These are phyloP conservation scores for Agrypnia vestita DNA, from an alignment of 1,140 invertebrate species.

Conservation along the genomic window DNA sequence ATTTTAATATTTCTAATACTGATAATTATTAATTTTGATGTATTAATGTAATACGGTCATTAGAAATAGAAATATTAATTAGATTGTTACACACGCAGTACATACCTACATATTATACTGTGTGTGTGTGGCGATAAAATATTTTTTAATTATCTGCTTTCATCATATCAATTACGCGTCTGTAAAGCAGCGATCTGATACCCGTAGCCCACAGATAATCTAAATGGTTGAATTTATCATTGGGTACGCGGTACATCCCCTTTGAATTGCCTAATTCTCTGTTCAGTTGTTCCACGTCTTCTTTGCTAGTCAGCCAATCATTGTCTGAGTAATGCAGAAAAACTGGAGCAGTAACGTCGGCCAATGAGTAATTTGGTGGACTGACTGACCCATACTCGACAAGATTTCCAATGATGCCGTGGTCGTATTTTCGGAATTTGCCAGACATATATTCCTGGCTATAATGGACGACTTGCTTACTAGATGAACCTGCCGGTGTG, in stretches of 20 bases:
- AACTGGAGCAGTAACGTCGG: slow-evolving; percentile 76
- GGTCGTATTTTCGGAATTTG: slow-evolving; percentile 65
- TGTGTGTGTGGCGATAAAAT: too few species aligned
- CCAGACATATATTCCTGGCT: slow-evolving; percentile 75
- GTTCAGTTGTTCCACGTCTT: slow-evolving; percentile 75
- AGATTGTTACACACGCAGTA: too few species aligned
- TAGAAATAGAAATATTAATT: too few species aligned
- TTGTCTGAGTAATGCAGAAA: slow-evolving; percentile 83
- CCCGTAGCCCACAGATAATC: slow-evolving; percentile 76
- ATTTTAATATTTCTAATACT: too few species aligned
- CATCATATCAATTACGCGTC: slow-evolving; percentile 68
- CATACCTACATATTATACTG: too few species aligned
- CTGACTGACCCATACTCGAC: slow-evolving; percentile 64
- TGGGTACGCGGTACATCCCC: slow-evolving; percentile 70
- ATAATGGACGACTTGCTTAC: slow-evolving; percentile 85
- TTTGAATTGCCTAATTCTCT: slow-evolving; percentile 73
- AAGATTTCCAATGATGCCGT: slow-evolving; percentile 64
- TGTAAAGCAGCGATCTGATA: slow-evolving; percentile 68
- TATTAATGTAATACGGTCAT: too few species aligned
- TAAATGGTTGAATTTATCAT: slow-evolving; percentile 72
- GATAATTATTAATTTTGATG: too few species aligned
- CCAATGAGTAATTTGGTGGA: slow-evolving; percentile 77
- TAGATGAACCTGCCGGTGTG: slow-evolving; percentile 87
- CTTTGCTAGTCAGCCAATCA: slow-evolving; percentile 79
- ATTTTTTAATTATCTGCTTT: slow-evolving; percentile 22